Conservation (phyloP, 2,113 vertebrate genomes). For the Notothenia rossii region DNA sequence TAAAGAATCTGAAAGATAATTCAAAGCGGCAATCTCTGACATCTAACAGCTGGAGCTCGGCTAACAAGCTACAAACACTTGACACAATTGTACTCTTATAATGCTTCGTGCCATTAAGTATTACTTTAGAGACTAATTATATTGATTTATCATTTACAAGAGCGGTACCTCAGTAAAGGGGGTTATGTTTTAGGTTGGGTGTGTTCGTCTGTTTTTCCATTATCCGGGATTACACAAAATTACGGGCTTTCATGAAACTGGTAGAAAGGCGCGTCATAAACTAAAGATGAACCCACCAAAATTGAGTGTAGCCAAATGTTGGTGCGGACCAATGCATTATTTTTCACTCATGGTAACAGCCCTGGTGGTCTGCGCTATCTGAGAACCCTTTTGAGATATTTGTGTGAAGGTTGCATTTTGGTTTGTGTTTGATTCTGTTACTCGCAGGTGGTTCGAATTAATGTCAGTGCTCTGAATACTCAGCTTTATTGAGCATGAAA, state of each 20-base stretch:
- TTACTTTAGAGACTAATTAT: not conserved
- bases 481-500: conserved; percentile 17
- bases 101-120: not conserved
- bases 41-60: conserved; percentile 30
- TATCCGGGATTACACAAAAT: too few species aligned
- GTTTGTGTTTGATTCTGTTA: not conserved
- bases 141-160: not conserved
- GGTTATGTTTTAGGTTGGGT: too few species aligned
- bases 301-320: too few species aligned
- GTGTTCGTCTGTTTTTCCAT: too few species aligned
- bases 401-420: conserved; percentile 1
- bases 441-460: conserved; percentile 23
- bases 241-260: too few species aligned
- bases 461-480: not conserved
- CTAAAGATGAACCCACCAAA: too few species aligned
- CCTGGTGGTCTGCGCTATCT: too few species aligned
- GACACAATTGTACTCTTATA: not conserved
- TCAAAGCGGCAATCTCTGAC: conserved; percentile 19
- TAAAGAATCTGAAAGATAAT: conserved; percentile 5
- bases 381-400: not conserved
- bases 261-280: too few species aligned
- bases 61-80: conserved; percentile 14
- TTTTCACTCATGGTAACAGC: too few species aligned
- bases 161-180: not conserved
- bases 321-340: too few species aligned